Percentiles rank a stretch among this genome's conserved stretches.
phyloP scores from a whole-genome alignment of 2,888 invertebrate genomes.

The Pristionchus japonicus region DNA sequence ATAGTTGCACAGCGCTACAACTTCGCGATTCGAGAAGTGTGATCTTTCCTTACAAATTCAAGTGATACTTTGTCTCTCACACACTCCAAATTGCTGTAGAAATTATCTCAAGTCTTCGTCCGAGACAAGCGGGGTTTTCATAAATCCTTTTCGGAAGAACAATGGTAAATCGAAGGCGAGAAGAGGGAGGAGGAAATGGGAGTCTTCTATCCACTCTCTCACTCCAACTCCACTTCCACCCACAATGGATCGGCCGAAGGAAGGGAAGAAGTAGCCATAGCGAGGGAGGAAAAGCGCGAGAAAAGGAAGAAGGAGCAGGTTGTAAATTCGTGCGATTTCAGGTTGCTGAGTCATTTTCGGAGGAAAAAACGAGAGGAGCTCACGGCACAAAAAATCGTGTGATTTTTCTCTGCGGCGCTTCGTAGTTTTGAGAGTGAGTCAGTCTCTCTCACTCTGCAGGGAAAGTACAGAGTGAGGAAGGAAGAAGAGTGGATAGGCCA shows the following conservation, averaged over 20 bases:
- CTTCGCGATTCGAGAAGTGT: too few species aligned
- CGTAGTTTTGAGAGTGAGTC: background rate
- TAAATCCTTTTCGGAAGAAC: background rate
- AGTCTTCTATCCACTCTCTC: background rate
- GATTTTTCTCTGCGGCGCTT: background rate
- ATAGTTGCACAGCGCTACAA: too few species aligned
- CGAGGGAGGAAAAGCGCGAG: background rate
- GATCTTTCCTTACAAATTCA: too few species aligned
- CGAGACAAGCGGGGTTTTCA: too few species aligned
- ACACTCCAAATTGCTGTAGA: background rate
- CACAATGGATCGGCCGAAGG: background rate
- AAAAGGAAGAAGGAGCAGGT: background rate
- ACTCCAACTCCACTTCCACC: background rate
- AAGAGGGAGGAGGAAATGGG: background rate
- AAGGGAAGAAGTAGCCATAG: slow-evolving; percentile 21
- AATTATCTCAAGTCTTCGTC: too few species aligned
- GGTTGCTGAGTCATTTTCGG: background rate
- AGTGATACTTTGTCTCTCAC: too few species aligned
- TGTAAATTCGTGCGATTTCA: slow-evolving; percentile 18
- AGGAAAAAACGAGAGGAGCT: background rate
- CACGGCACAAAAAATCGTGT: background rate
- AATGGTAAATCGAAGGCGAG: background rate
- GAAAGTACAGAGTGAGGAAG: background rate
- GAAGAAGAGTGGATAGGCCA: background rate
- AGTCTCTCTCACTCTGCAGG: background rate